Evolutionary conservation across 2,113 vertebrate genomes (phyloP).

Genomic region (Sitta europaea): DNA sequence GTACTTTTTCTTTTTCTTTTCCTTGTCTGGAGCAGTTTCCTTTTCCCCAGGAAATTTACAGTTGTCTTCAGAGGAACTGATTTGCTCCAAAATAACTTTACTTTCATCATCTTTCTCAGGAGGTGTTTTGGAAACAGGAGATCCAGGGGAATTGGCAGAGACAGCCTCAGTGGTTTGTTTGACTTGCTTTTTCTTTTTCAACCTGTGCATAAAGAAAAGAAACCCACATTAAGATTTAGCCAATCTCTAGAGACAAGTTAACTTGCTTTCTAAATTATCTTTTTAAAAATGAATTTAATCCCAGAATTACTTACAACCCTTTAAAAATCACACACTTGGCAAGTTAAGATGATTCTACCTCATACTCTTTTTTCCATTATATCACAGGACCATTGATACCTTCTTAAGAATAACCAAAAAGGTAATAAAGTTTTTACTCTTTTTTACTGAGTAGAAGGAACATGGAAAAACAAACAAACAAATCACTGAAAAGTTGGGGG

Average conservation of each 20-base stretch:
- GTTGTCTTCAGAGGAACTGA: conserved; percentile 65
- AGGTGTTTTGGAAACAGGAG: conserved; percentile 43
- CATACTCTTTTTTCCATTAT: not conserved
- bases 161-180: conserved; percentile 71
- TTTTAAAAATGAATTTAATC: not conserved
- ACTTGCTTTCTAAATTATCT: not conserved
- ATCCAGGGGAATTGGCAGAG: conserved; percentile 40
- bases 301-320: not conserved
- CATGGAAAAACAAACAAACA: not conserved
- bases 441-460: not conserved
- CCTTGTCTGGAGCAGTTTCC: conserved; percentile 65
- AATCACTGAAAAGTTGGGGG: not conserved
- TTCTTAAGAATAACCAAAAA: not conserved
- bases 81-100: conserved; percentile 68
- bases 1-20: conserved; percentile 79
- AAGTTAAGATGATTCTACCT: not conserved
- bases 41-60: conserved; percentile 62
- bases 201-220: conserved; percentile 40
- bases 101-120: conserved; percentile 67
- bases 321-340: not conserved
- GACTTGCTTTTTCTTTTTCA: conserved; percentile 78
- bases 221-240: not conserved
- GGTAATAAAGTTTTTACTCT: not conserved
- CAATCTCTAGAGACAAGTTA: not conserved
- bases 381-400: not conserved